Conservation (phyloP, 1,140 invertebrate species). For the Drosophila suzukii region DNA sequence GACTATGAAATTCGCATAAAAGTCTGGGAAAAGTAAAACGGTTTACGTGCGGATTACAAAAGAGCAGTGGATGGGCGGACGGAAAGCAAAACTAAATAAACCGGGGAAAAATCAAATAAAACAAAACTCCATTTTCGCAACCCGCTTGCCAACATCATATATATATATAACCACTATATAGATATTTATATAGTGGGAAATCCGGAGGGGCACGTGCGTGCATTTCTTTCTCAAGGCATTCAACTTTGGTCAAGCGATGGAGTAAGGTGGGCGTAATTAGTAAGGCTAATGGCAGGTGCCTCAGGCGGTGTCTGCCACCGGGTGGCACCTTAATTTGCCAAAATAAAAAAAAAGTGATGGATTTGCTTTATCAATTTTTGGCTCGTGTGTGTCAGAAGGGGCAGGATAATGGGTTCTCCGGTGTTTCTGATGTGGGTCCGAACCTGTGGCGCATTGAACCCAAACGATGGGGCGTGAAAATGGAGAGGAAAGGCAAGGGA, state of each 20-base stretch:
- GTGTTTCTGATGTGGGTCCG: conserved; percentile 26
- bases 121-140: conserved; percentile 53
- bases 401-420: conserved; percentile 5
- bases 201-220: conserved; percentile 63
- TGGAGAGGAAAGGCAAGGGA: not conserved
- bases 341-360: conserved; percentile 37
- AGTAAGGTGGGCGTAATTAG: conserved; percentile 64
- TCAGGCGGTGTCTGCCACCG: conserved; percentile 59
- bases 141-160: conserved; percentile 1
- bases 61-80: conserved; percentile 31
- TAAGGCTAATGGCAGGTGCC: conserved; percentile 22
- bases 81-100: conserved; percentile 36
- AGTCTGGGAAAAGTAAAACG: conserved; percentile 68
- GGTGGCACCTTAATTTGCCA: conserved; percentile 68
- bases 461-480: conserved; percentile 30
- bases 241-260: conserved; percentile 55
- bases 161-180: conserved; percentile 1
- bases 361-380: conserved; percentile 66
- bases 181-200: conserved; percentile 11
- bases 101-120: conserved; percentile 38
- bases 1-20: conserved; percentile 64
- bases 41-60: conserved; percentile 67
- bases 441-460: conserved; percentile 69
- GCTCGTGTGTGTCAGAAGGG: conserved; percentile 30
- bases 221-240: conserved; percentile 21